Percentiles rank a stretch among this genome's conserved stretches.
phyloP scores from a whole-genome alignment of 2,888 invertebrate genomes.

The Ischnura elegans region DNA sequence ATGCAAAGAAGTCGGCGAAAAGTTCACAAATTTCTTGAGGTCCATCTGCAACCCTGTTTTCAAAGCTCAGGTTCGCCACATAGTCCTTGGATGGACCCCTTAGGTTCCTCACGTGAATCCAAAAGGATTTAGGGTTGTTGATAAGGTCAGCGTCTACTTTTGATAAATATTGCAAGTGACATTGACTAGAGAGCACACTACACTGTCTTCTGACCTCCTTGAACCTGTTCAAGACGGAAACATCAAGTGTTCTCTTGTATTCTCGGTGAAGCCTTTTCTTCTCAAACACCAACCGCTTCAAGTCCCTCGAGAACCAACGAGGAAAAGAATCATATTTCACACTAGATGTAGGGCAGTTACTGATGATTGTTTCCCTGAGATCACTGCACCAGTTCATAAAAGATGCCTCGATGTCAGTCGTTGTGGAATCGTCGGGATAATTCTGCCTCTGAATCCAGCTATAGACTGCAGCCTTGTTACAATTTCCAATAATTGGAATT shows the following conservation, averaged over 20 bases:
- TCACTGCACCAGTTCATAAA: too few species aligned
- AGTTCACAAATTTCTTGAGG: not conserved
- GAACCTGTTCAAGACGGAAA: not conserved
- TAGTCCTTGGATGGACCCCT: not conserved
- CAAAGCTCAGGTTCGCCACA: not conserved
- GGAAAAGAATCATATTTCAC: too few species aligned
- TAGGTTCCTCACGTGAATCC: not conserved
- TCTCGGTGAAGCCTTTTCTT: not conserved
- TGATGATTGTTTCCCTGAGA: too few species aligned
- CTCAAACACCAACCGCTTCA: too few species aligned
- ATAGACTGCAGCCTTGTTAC: too few species aligned
- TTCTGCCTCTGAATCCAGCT: too few species aligned
- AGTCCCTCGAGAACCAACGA: too few species aligned
- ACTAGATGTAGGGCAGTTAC: too few species aligned
- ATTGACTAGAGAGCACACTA: not conserved
- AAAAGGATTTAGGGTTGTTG: not conserved
- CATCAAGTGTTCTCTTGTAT: not conserved
- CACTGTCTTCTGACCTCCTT: not conserved
- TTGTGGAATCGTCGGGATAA: too few species aligned
- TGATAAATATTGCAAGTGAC: not conserved
- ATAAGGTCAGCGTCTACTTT: not conserved
- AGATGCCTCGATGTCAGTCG: too few species aligned
- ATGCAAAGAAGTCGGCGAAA: not conserved
- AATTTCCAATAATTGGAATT: too few species aligned
- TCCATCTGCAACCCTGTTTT: not conserved